These are phyloP conservation scores for Neotoxoptera formosana DNA, from an alignment of 1,140 invertebrate species.

Conservation along the genomic window DNA sequence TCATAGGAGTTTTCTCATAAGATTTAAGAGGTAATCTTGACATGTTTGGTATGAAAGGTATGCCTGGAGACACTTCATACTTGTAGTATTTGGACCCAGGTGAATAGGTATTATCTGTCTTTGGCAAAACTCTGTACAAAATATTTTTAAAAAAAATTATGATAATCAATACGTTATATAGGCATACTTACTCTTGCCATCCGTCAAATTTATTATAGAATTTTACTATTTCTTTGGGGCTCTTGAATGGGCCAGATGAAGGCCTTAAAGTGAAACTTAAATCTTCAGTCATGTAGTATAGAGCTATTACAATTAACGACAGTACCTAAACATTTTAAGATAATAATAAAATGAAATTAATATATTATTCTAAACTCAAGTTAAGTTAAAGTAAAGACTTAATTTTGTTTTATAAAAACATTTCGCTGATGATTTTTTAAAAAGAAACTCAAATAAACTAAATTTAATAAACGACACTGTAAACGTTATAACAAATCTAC, in stretches of 20 bases:
- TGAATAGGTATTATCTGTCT: constrained; percentile 62
- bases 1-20: constrained; percentile 49
- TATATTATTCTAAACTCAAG: not conserved
- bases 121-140: constrained; percentile 60
- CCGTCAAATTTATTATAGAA: constrained; percentile 53
- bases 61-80: constrained; percentile 61
- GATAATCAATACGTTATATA: not conserved
- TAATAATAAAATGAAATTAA: not conserved
- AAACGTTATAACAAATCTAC: not conserved
- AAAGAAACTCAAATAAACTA: not conserved
- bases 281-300: constrained; percentile 53
- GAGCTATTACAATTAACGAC: not conserved
- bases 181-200: constrained; percentile 53
- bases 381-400: not conserved
- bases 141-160: not conserved
- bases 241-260: constrained; percentile 7
- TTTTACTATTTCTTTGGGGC: constrained; percentile 55
- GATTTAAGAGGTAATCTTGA: constrained; percentile 58
- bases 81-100: constrained; percentile 60
- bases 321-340: constrained; percentile 8
- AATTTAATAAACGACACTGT: not conserved
- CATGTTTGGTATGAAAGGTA: constrained; percentile 62
- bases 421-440: not conserved
- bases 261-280: constrained; percentile 43
- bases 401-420: not conserved